These are phyloP conservation scores for Helicolenus hilgendorfi DNA, from an alignment of 2,797 vertebrate genomes.

Conservation along the genomic window DNA sequence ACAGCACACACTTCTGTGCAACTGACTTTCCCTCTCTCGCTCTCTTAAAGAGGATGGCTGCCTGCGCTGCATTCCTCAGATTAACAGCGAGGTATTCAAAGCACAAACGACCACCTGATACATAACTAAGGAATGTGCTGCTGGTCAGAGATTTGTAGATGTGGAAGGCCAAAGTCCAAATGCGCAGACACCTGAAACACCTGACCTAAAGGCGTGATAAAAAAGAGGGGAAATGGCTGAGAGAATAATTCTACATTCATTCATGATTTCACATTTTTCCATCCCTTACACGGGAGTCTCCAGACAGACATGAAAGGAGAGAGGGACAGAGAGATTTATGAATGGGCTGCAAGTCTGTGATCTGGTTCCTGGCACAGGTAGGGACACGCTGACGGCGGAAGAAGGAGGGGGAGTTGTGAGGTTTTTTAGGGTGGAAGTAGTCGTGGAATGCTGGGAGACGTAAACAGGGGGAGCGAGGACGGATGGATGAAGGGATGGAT, in stretches of 20 bases:
- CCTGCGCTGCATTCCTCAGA: constrained; percentile 71
- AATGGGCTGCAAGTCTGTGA: constrained; percentile 50
- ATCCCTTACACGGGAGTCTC: neutral
- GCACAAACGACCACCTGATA: constrained; percentile 61
- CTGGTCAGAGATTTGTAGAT: constrained; percentile 26
- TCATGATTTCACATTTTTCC: neutral
- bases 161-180: constrained; percentile 64
- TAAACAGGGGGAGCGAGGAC: neutral
- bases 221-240: neutral
- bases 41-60: constrained; percentile 10
- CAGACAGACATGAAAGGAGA: constrained; percentile 18
- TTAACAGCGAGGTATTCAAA: constrained; percentile 69
- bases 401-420: constrained; percentile 23
- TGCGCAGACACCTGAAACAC: neutral
- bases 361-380: constrained; percentile 72
- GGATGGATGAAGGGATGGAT: constrained; percentile 9
- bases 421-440: constrained; percentile 27
- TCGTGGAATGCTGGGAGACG: constrained; percentile 42
- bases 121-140: constrained; percentile 79
- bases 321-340: constrained; percentile 59
- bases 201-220: constrained; percentile 9
- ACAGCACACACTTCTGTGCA: constrained; percentile 16
- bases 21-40: constrained; percentile 6
- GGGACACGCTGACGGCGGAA: constrained; percentile 64
- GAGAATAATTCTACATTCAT: neutral